Conservation (phyloP, 2,888 invertebrate genomes). For the Synanthedon tipuliformis region DNA sequence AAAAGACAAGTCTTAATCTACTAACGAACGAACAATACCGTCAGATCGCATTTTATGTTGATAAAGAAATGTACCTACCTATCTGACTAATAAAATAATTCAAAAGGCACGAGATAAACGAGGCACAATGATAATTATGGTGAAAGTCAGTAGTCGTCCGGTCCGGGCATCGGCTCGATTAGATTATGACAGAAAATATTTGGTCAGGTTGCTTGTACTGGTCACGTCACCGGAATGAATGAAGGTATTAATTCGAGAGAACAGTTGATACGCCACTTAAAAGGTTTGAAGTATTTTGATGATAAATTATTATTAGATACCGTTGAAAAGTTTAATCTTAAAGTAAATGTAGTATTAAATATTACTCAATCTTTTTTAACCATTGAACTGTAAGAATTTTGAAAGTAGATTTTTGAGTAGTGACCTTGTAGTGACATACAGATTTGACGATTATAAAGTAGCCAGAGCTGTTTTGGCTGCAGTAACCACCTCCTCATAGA, state of each 20-base stretch:
- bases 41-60: neutral
- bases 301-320: no score
- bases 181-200: slow-evolving; percentile 42
- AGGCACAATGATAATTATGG: slow-evolving; percentile 62
- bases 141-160: slow-evolving; percentile 44
- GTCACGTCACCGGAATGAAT: slow-evolving; percentile 18
- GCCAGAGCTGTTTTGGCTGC: no score
- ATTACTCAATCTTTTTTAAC: no score
- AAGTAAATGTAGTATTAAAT: no score
- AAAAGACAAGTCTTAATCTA: slow-evolving; percentile 1
- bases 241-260: neutral
- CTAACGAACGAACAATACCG: slow-evolving; percentile 1
- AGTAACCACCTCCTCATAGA: no score
- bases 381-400: no score
- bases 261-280: no score
- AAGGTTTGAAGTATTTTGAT: no score
- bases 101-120: slow-evolving; percentile 26
- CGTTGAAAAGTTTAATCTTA: no score
- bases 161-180: slow-evolving; percentile 26
- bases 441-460: no score
- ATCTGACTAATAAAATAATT: slow-evolving; percentile 12
- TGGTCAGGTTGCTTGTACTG: slow-evolving; percentile 28
- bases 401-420: no score
- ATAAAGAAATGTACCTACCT: neutral
- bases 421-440: no score